Percentiles rank a stretch among this genome's conserved stretches.
These are phyloP conservation scores for Cebidichthys violaceus DNA, from an alignment of 2,113 vertebrate species.

Conservation along the genomic window DNA sequence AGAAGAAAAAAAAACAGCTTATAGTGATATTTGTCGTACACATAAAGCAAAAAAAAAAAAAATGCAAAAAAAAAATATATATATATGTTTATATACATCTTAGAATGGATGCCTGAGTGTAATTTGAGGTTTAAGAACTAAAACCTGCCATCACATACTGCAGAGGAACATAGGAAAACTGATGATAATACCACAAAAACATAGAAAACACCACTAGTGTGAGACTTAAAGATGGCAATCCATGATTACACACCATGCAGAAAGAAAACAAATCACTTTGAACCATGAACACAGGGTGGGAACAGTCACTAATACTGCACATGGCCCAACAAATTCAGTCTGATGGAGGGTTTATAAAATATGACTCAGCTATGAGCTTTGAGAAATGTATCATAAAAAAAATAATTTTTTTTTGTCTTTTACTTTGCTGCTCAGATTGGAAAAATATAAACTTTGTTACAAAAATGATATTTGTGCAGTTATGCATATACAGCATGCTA, in stretches of 20 bases:
- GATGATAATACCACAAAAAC: slow-evolving; percentile 10
- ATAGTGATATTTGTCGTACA: slow-evolving; percentile 79
- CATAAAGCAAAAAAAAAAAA: slow-evolving; percentile 68
- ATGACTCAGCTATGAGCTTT: background rate
- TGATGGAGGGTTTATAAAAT: slow-evolving; percentile 9
- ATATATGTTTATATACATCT: slow-evolving; percentile 73
- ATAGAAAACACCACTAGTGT: background rate
- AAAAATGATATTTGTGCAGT: background rate
- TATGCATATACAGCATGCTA: background rate
- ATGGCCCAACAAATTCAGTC: background rate
- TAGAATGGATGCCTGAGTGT: slow-evolving; percentile 66
- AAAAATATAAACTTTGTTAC: slow-evolving; percentile 8
- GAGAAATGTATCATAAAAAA: slow-evolving; percentile 14
- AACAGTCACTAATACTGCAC: slow-evolving; percentile 19
- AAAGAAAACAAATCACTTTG: background rate
- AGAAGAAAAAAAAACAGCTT: slow-evolving; percentile 78
- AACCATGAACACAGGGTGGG: slow-evolving; percentile 6
- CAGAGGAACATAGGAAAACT: slow-evolving; percentile 46
- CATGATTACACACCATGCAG: background rate
- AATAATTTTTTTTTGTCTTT: background rate
- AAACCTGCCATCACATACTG: slow-evolving; percentile 56
- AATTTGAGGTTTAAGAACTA: slow-evolving; percentile 42
- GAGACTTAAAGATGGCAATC: background rate
- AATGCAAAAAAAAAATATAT: too few species aligned
- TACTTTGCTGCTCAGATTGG: background rate